These are phyloP conservation scores for Harpegnathos saltator DNA, from an alignment of 1,140 invertebrate genomes.

Conservation along the genomic window DNA sequence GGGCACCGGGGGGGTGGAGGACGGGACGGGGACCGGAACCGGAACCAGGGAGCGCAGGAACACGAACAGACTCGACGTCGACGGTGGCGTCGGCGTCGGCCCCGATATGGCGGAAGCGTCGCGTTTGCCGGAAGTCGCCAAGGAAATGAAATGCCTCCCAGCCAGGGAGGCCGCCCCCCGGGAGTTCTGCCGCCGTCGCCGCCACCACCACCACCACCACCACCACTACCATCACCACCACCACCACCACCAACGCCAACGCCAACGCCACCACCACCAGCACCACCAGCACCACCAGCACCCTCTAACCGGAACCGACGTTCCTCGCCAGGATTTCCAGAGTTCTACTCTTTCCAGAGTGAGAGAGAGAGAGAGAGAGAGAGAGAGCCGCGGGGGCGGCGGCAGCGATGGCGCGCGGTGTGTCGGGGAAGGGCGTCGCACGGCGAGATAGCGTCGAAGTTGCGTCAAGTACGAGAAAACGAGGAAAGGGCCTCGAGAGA, in stretches of 20 bases:
- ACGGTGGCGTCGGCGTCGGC: constrained; percentile 75
- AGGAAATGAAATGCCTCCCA: constrained; percentile 85
- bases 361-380: too few species aligned
- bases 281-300: constrained; percentile 41
- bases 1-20: constrained; percentile 69
- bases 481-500: constrained; percentile 36
- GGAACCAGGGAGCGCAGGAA: constrained; percentile 71
- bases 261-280: too few species aligned
- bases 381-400: constrained; percentile 5
- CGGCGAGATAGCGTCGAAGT: constrained; percentile 51
- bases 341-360: constrained; percentile 26
- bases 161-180: constrained; percentile 64
- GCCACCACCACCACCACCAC: constrained; percentile 38
- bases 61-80: constrained; percentile 72
- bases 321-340: constrained; percentile 54
- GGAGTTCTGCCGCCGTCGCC: constrained; percentile 47
- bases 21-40: constrained; percentile 70
- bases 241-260: constrained; percentile 45
- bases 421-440: constrained; percentile 2
- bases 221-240: constrained; percentile 11
- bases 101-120: constrained; percentile 84
- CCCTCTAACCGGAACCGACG: constrained; percentile 56
- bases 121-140: constrained; percentile 85
- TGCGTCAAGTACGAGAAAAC: constrained; percentile 55
- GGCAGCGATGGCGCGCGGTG: not conserved